Conservation (phyloP, 2,113 vertebrate species). For the Larimichthys polyactis region DNA sequence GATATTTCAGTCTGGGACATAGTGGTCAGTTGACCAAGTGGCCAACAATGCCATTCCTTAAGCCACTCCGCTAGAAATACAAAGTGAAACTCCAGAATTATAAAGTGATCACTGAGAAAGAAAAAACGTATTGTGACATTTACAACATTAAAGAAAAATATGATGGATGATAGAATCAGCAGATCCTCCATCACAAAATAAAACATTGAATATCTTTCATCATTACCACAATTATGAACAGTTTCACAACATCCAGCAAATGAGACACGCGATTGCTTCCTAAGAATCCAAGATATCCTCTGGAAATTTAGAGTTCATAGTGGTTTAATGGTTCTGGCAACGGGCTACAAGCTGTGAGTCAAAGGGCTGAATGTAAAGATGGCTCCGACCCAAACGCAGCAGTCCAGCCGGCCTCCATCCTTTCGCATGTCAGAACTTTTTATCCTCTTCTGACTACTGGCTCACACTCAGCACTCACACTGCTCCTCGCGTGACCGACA, state of each 20-base stretch:
- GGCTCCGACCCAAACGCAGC: conserved; percentile 41
- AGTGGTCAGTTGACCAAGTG: no score
- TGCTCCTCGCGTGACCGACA: conserved; percentile 61
- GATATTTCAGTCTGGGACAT: not conserved
- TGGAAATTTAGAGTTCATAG: conserved; percentile 48
- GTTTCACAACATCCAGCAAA: not conserved
- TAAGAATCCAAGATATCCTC: conserved; percentile 24
- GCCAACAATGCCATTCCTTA: not conserved
- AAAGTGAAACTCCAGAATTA: not conserved
- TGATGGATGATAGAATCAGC: not conserved
- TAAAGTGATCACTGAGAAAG: conserved; percentile 1
- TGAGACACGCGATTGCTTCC: conserved; percentile 31
- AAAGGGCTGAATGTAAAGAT: conserved; percentile 64
- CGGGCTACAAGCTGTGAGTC: conserved; percentile 37
- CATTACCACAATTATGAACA: not conserved
- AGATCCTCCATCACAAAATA: not conserved
- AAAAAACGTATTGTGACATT: not conserved
- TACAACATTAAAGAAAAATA: not conserved
- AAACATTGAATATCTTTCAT: not conserved
- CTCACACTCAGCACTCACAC: conserved; percentile 45
- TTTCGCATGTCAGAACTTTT: conserved; percentile 28
- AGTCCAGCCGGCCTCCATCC: conserved; percentile 36
- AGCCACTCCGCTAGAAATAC: not conserved
- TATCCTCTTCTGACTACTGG: conserved; percentile 41
- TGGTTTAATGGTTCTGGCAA: conserved; percentile 47